Conservation (phyloP, 2,888 invertebrate genomes). For the Phyllotreta striolata region DNA sequence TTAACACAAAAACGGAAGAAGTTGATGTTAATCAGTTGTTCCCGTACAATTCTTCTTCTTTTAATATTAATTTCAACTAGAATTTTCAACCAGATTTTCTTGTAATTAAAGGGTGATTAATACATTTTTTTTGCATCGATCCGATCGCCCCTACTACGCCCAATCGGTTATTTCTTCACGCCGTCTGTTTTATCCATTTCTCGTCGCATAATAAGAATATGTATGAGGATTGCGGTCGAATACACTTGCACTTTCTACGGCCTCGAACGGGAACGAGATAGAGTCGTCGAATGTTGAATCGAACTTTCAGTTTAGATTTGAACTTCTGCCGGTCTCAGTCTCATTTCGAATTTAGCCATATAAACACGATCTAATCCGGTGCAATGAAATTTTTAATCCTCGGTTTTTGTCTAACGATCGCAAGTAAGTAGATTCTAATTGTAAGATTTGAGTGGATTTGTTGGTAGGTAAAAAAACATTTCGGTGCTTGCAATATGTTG, state of each 20-base stretch:
- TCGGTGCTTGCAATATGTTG: too few species aligned
- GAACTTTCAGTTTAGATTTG: slow-evolving; percentile 35
- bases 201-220: too few species aligned
- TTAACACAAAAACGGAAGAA: too few species aligned
- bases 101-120: too few species aligned
- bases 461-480: neutral
- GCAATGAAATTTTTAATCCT: slow-evolving; percentile 26
- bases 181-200: too few species aligned
- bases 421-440: slow-evolving; percentile 22
- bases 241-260: slow-evolving; percentile 29
- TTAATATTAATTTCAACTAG: too few species aligned
- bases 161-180: too few species aligned
- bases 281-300: slow-evolving; percentile 1
- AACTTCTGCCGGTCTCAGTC: slow-evolving; percentile 16
- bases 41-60: too few species aligned
- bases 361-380: neutral
- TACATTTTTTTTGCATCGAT: too few species aligned
- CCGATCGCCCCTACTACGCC: too few species aligned
- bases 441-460: neutral
- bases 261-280: slow-evolving; percentile 26
- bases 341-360: slow-evolving; percentile 8
- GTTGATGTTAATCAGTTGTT: too few species aligned
- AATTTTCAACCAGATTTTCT: too few species aligned
- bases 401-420: slow-evolving; percentile 13
- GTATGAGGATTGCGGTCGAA: neutral